Base-by-base conservation (phyloP, 1,140 invertebrate genomes). In the Sweltsa coloradensis region DNA sequence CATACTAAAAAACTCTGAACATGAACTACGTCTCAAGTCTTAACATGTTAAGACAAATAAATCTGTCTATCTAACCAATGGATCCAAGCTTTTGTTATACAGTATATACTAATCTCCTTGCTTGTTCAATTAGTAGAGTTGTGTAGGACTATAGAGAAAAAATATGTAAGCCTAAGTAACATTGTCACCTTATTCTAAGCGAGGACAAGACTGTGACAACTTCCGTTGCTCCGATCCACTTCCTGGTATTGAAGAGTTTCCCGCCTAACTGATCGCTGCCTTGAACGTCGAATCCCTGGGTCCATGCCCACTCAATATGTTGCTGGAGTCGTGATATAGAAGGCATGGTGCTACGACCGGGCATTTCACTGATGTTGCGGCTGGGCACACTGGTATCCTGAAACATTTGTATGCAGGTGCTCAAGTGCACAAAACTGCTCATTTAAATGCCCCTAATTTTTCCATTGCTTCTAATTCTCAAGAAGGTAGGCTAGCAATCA, bases 201-300 rank as follows among this genome's bases (percentile, higher is more conserved):
- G 79, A 87, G 16, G 83, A 85, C 16, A 89, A 67, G 34, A 89
- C 69, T 4, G 84, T 86, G 7, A 85, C 77, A 14, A 89, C 82
- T 69, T 89, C 86, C 6, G 85, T 88, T 14, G 89, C 86, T 18
- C 89, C 89, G 54, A 94, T 93, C 89, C 89, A 94, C 66, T 93
- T 93, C 43, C 83, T 71, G 1, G 89, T 91, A 60, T 90, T 89
- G 45, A 79, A 75, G 13, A 92, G 62, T 52, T 79, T 79, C 14
- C 80, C 81, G 19, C 83, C 86, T 2, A 92, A 64, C 62, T 92
- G 89, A 56, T 89, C 85, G 41, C 81, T 81, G 27, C 89, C 89
- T 68, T 75, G 80, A 36, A 77, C 70, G 67, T 94, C 89, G 66
- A 92, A 92, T 19, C 88, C 89, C 55, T 81, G 75, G n/a, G 76